Evolutionary conservation across 2,113 vertebrate genomes (phyloP).

Genomic region (Paracanthobrama guichenoti): DNA sequence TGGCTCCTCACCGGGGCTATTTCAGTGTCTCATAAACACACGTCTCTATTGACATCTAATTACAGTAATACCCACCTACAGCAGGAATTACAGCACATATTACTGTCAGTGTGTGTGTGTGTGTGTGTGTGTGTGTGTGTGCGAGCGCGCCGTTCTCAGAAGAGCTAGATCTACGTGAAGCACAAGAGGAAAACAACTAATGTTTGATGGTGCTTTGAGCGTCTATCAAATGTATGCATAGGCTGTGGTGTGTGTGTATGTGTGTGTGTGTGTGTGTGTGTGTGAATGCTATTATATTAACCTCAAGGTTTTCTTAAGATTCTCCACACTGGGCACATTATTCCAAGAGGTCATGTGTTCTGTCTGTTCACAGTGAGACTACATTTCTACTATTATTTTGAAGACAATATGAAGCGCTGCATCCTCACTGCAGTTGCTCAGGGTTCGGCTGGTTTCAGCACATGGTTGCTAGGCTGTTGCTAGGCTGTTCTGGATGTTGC

Average conservation of each 20-base stretch:
- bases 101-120: constrained; percentile 38
- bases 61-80: constrained; percentile 65
- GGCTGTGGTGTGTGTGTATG: too few species aligned
- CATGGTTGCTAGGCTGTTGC: background rate
- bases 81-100: constrained; percentile 54
- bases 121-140: too few species aligned
- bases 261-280: background rate
- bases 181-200: background rate
- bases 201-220: too few species aligned
- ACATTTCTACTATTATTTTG: background rate
- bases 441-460: background rate
- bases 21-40: constrained; percentile 54
- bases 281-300: background rate
- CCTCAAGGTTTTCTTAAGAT: background rate
- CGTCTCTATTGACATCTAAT: constrained; percentile 63
- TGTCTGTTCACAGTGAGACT: too few species aligned
- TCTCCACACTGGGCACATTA: too few species aligned
- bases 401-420: too few species aligned
- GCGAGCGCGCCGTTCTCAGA: too few species aligned
- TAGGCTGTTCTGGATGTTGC: background rate
- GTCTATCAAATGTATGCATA: too few species aligned
- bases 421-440: background rate
- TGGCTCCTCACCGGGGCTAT: constrained; percentile 51
- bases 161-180: background rate
- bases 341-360: background rate